Conservation (phyloP, 1,140 invertebrate species). For the Lutraria rhynchaena region DNA sequence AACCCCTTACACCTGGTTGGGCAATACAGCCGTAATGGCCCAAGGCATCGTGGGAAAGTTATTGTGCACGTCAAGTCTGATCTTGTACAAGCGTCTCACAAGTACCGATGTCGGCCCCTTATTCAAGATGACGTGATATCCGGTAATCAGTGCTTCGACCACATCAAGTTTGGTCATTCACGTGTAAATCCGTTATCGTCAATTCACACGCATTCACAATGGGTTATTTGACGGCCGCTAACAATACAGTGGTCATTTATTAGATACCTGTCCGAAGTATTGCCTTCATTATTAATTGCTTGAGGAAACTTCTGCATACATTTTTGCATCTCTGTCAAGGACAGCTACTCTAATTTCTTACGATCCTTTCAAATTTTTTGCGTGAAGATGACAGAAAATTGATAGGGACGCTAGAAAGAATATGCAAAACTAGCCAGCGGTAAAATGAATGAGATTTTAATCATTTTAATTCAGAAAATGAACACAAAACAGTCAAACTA, state of each 20-base stretch:
- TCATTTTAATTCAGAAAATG: slow-evolving; percentile 22
- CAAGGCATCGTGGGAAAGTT: slow-evolving; percentile 45
- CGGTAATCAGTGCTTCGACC: background rate
- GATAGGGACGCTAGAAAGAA: background rate
- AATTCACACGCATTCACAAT: slow-evolving; percentile 41
- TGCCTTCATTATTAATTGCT: slow-evolving; percentile 24
- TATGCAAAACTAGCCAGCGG: background rate
- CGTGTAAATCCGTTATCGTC: slow-evolving; percentile 38
- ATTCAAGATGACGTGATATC: slow-evolving; percentile 37
- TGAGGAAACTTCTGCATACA: slow-evolving; percentile 20
- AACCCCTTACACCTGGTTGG: slow-evolving; percentile 45
- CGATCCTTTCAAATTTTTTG: slow-evolving; percentile 7
- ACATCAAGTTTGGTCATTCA: slow-evolving; percentile 28
- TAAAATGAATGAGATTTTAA: slow-evolving; percentile 13
- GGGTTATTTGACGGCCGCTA: background rate
- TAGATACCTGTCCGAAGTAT: slow-evolving; percentile 9
- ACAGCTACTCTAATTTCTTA: slow-evolving; percentile 4
- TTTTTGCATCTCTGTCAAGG: slow-evolving; percentile 14
- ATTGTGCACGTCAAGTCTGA: slow-evolving; percentile 21
- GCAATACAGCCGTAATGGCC: slow-evolving; percentile 24
- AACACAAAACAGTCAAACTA: too few species aligned
- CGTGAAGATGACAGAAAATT: slow-evolving; percentile 22
- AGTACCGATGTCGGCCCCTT: slow-evolving; percentile 11
- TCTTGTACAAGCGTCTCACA: slow-evolving; percentile 12
- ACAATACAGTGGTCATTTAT: slow-evolving; percentile 44